These are phyloP conservation scores for Xanthia togata DNA, from an alignment of 2,888 invertebrate species.

Conservation along the genomic window DNA sequence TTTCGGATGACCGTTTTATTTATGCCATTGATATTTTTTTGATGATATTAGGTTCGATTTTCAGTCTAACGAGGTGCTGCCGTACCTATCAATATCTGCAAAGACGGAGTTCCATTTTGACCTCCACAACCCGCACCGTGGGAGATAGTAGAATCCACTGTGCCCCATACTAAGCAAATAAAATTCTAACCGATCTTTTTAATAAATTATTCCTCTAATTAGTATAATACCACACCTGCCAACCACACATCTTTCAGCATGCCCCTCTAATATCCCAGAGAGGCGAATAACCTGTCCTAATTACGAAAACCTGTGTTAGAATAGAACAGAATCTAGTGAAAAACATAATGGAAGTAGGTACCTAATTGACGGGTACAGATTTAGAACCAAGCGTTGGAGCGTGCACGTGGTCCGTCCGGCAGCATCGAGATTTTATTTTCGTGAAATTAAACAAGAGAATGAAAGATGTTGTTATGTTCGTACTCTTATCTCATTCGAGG, in stretches of 20 bases:
- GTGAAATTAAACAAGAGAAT: constrained; percentile 42
- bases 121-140: background rate
- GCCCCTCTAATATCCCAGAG: background rate
- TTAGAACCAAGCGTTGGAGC: constrained; percentile 48
- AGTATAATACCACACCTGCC: background rate
- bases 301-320: constrained; percentile 22
- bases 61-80: too few relatives aligned
- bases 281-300: constrained; percentile 7
- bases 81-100: background rate
- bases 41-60: too few relatives aligned
- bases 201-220: background rate
- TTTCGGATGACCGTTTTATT: too few relatives aligned
- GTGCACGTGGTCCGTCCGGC: constrained; percentile 47
- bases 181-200: background rate
- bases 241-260: constrained; percentile 8
- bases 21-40: background rate
- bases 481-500: constrained; percentile 39
- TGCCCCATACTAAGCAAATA: background rate
- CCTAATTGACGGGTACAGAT: constrained; percentile 40
- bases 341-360: constrained; percentile 45
- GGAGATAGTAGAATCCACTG: background rate
- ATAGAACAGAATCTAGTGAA: constrained; percentile 24
- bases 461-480: constrained; percentile 29
- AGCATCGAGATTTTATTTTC: constrained; percentile 48
- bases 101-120: background rate